Base-by-base conservation (phyloP, 92 coral and sea anemone species). In the Umimayanthus chanpuru region DNA sequence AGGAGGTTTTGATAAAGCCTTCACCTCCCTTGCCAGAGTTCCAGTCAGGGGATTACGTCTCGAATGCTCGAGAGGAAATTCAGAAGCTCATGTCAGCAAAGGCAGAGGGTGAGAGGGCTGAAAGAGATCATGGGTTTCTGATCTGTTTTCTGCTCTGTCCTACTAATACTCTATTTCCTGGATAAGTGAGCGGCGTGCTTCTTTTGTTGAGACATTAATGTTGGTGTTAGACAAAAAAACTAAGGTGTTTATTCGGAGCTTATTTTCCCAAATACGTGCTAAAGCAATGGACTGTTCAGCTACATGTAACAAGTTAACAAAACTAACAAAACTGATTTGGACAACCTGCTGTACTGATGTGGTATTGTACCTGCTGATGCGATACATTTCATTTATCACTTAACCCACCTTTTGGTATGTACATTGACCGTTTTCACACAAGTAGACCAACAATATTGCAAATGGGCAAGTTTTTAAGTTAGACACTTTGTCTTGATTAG, bases 21-120 rank as follows among this genome's bases (percentile, higher is more conserved):
- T 66, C 87, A 47, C 87, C 87, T 68, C 87, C 87, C 65, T 83
- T 83, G 71, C 87, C 87, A 68, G 65, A 83, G 87, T 83, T 83
- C 87, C 61, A 83, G 87, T 44, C 78, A 23, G 87, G 87, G 26
- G 77, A 83, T 47, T 83, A 83, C 67, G 40, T 83, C 87, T 83
- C 87, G 28, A 83, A 83, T 83, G 87, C 87, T 83, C 77, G 87
- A 66, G 87, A 68, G 67, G 87, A 83, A 47, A 83, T 83, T 68
- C 87, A 83, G 87, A 83, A 70, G 87, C 77, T 83, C 64, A 44
- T 83, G 87, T 83, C 87, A 14, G 50, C 87, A 28, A 44, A 70
- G 77, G 78, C 87, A 67, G 78, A 73, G 87, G 76, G 76, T 65
- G 87, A 83, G 78, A 83, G 87, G n/a, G 79, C 79, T 75, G 79